phyloP scores from a whole-genome alignment of 1,140 invertebrate genomes.

The Leptopilina boulardi region DNA sequence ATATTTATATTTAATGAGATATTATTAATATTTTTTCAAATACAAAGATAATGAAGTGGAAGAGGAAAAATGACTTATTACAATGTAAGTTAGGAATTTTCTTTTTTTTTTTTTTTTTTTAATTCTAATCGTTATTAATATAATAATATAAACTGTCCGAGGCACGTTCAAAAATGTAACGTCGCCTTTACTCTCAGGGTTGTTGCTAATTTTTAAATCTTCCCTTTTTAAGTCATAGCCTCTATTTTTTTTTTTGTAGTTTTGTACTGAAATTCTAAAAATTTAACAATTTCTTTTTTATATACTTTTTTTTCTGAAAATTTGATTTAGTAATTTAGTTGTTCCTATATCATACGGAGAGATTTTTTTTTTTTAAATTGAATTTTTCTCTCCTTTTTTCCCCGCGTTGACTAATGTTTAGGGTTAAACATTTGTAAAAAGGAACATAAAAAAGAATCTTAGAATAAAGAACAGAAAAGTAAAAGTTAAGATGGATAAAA shows the following conservation, averaged over 20 bases:
- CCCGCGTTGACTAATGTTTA: slow-evolving; percentile 33
- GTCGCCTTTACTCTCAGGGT: slow-evolving; percentile 69
- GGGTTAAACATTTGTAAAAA: slow-evolving; percentile 37
- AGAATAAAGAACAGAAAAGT: slow-evolving; percentile 24
- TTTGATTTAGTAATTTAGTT: neutral
- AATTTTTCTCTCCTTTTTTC: slow-evolving; percentile 37
- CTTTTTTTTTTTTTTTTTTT: slow-evolving; percentile 71
- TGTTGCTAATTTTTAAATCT: slow-evolving; percentile 64
- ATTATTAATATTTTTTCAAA: slow-evolving; percentile 73
- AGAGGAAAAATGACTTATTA: slow-evolving; percentile 66
- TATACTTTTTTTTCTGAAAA: too few relatives aligned
- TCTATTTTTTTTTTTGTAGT: slow-evolving; percentile 2
- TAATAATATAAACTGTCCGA: slow-evolving; percentile 13
- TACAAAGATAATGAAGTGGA: slow-evolving; percentile 60
- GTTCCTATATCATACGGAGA: slow-evolving; percentile 3
- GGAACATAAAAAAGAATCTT: slow-evolving; percentile 6
- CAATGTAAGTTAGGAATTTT: slow-evolving; percentile 67
- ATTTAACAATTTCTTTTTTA: neutral
- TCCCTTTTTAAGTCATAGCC: slow-evolving; percentile 46
- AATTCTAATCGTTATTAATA: slow-evolving; percentile 40
- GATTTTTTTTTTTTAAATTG: neutral
- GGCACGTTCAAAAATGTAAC: slow-evolving; percentile 42
- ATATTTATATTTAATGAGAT: slow-evolving; percentile 69
- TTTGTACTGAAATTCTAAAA: too few relatives aligned
- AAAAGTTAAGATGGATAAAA: slow-evolving; percentile 2